These are phyloP conservation scores for Matsumyia berberina DNA, from an alignment of 2,888 invertebrate species.

Conservation along the genomic window DNA sequence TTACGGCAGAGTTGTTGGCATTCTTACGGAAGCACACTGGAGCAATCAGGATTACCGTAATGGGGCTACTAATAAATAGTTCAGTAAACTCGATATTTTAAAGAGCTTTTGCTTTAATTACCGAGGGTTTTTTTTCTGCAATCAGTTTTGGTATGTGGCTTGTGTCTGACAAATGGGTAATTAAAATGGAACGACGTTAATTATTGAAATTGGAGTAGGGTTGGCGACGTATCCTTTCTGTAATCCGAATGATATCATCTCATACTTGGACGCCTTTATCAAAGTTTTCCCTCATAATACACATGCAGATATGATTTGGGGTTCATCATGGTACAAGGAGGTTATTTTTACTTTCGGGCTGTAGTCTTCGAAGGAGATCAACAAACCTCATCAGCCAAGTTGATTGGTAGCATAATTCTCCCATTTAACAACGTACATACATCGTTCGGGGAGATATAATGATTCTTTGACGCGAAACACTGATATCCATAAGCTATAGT, in stretches of 20 bases:
- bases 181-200: background rate
- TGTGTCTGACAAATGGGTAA: slow-evolving; percentile 8
- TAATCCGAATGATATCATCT: background rate
- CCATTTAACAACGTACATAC: too few relatives aligned
- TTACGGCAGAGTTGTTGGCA: slow-evolving; percentile 59
- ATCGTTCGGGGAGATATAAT: too few relatives aligned
- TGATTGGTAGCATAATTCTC: too few relatives aligned
- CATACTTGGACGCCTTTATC: background rate
- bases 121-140: slow-evolving; percentile 5
- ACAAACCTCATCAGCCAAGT: too few relatives aligned
- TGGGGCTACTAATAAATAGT: slow-evolving; percentile 51
- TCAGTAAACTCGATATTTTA: slow-evolving; percentile 37
- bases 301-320: too few relatives aligned
- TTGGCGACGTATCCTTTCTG: background rate
- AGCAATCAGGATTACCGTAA: slow-evolving; percentile 49
- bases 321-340: too few relatives aligned
- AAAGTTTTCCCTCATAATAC: too few relatives aligned
- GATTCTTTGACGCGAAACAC: too few relatives aligned
- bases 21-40: slow-evolving; percentile 50
- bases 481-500: too few relatives aligned
- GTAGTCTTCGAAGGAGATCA: too few relatives aligned
- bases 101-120: slow-evolving; percentile 41
- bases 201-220: background rate
- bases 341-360: too few relatives aligned
- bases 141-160: slow-evolving; percentile 5